Evolutionary conservation across 1,140 invertebrate genomes (phyloP), one percentile per base, ranked within the genome.

Genomic region (Drosophila kikkawai): DNA sequence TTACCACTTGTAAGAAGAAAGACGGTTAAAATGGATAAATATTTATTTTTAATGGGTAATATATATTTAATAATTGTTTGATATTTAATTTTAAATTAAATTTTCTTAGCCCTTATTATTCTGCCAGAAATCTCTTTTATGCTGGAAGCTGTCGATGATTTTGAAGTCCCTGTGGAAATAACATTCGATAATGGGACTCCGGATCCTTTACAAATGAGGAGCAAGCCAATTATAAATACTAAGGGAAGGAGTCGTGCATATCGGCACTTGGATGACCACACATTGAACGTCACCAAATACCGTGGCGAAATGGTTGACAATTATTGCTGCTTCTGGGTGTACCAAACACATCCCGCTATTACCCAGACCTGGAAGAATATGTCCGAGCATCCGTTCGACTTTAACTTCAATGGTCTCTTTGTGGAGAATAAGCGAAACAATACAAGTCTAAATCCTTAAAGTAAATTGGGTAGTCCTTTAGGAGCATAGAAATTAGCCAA

Each of bases 271-370:
- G n/a, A 32, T 22, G 29, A 57, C 22, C 4, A 15, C 12, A 37
- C 1, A 6, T 37, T 55, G 6, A 70, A 75, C 19, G 3, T 4
- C 0, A 53, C 75, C 17, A 22, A 9, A 15, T 22, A 9, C 17
- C 4, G 13, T 0, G 63, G 47, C 9, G 15, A 45, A 32, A 79
- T 78, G 58, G 29, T 51, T 56, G 57, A 64, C 1, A 65, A 48
- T 39, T 87, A 88, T 66, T 88, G 84, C 48, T 87, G 84, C 17
- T 87, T 80, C 11, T 87, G 84, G 84, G n/a, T 83, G 5, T 51
- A 83, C 67, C 65, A 70, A 22, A 15, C 41, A 1, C 83, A 87
- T 74, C 80, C 80, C 0, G 48, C 60, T 0, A 5, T 87, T 15
- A 39, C 71, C 2, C 19, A 32, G 1, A 19, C 11, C 8, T 88